Evolutionary conservation across 2,888 invertebrate genomes (phyloP).

Genomic region (Megalurothrips usitatus): DNA sequence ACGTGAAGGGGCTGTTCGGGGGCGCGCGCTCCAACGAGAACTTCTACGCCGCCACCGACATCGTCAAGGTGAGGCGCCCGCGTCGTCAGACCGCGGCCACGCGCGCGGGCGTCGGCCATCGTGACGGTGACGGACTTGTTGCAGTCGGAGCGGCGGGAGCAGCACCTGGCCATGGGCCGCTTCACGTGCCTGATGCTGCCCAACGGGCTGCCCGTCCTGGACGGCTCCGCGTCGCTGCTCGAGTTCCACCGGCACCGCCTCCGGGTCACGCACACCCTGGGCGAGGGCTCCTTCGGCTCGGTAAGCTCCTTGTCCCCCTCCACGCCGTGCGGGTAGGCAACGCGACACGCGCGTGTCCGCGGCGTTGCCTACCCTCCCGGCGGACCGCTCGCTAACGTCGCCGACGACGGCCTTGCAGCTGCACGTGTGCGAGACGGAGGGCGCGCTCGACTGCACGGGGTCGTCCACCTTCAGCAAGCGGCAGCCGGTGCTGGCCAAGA

Average conservation of each 20-base stretch:
- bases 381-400: neutral
- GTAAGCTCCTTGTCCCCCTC: slow-evolving; percentile 49
- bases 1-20: slow-evolving; percentile 43
- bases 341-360: neutral
- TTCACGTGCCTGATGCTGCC: slow-evolving; percentile 71
- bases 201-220: slow-evolving; percentile 61
- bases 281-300: slow-evolving; percentile 83
- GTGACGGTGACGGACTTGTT: slow-evolving; percentile 31
- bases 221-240: slow-evolving; percentile 60
- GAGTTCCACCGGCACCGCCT: slow-evolving; percentile 81
- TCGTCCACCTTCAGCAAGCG: slow-evolving; percentile 62
- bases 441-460: slow-evolving; percentile 63
- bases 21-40: slow-evolving; percentile 51
- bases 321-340: neutral
- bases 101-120: neutral
- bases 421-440: slow-evolving; percentile 72
- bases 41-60: slow-evolving; percentile 76
- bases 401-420: slow-evolving; percentile 49
- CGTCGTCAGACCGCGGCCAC: neutral
- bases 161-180: slow-evolving; percentile 62
- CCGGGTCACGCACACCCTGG: slow-evolving; percentile 76
- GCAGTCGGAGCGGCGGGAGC: slow-evolving; percentile 59
- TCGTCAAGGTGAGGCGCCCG: slow-evolving; percentile 56
- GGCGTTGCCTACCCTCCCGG: neutral
- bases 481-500: slow-evolving; percentile 69